Evolutionary conservation across 1,140 invertebrate species (phyloP).

Genomic region (Theocolax elegans): DNA sequence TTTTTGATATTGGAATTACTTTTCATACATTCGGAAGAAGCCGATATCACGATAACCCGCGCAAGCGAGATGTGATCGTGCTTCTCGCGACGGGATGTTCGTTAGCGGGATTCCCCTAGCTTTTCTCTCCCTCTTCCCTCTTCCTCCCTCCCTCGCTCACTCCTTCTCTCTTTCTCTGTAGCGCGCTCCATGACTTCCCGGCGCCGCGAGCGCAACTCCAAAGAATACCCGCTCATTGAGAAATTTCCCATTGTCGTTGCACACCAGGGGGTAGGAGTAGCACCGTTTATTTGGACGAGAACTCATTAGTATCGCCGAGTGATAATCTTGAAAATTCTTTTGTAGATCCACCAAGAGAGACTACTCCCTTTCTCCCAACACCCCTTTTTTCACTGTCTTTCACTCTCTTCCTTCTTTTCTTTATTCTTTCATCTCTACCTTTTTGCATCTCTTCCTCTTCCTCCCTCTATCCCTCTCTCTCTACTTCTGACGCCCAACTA

Average conservation of each 20-base stretch:
- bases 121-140: background rate
- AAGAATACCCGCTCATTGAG: constrained; percentile 28
- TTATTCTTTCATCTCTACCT: background rate
- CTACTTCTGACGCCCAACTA: background rate
- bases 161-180: background rate
- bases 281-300: constrained; percentile 22
- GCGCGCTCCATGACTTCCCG: background rate
- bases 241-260: constrained; percentile 29
- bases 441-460: no score
- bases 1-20: constrained; percentile 23
- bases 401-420: background rate
- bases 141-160: background rate
- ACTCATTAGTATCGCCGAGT: constrained; percentile 31
- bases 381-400: constrained; percentile 5
- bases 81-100: constrained; percentile 9
- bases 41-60: background rate
- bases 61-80: background rate
- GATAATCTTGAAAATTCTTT: constrained; percentile 37
- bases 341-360: background rate
- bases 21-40: background rate
- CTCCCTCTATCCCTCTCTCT: no score
- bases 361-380: background rate
- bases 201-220: background rate
- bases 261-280: no score
- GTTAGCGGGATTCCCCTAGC: constrained; percentile 15